A percentile compares a stretch with the other conserved stretches of the same genome.
phyloP scores from a whole-genome alignment of 2,888 invertebrate genomes.

The Formica aserva region DNA sequence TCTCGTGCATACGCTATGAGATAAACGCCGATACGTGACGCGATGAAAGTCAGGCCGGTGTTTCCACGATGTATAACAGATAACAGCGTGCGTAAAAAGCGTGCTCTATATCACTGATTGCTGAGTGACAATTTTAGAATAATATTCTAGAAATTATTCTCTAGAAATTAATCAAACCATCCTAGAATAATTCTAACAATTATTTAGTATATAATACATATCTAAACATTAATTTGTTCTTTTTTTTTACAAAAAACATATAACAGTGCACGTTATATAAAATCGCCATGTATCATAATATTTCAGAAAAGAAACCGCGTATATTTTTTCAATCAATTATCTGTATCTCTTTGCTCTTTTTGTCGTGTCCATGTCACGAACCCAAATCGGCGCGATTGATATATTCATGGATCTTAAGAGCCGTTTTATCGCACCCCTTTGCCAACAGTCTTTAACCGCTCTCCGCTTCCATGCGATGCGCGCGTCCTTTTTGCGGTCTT shows the following conservation, averaged over 20 bases:
- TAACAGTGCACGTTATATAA: not conserved
- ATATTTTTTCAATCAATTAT: not conserved
- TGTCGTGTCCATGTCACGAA: conserved; percentile 28
- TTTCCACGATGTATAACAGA: conserved; percentile 20
- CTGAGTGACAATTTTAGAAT: not conserved
- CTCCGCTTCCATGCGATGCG: conserved; percentile 7
- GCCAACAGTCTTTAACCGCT: conserved; percentile 26
- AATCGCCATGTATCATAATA: not conserved
- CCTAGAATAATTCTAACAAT: not conserved
- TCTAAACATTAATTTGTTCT: not conserved
- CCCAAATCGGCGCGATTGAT: conserved; percentile 43
- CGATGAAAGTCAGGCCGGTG: conserved; percentile 41
- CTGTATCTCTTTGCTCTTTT: not conserved
- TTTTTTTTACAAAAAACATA: not conserved
- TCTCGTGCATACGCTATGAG: conserved; percentile 49
- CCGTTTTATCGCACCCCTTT: conserved; percentile 59
- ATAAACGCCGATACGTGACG: conserved; percentile 51
- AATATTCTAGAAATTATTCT: not conserved
- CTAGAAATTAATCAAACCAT: not conserved
- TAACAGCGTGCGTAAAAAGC: not conserved
- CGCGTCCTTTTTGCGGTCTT: conserved; percentile 72
- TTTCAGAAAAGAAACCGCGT: not conserved
- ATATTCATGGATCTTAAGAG: conserved; percentile 20
- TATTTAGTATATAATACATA: not conserved
- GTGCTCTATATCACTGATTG: not conserved